phyloP scores from a whole-genome alignment of 2,888 invertebrate genomes.

The Polymixis flavicincta region DNA sequence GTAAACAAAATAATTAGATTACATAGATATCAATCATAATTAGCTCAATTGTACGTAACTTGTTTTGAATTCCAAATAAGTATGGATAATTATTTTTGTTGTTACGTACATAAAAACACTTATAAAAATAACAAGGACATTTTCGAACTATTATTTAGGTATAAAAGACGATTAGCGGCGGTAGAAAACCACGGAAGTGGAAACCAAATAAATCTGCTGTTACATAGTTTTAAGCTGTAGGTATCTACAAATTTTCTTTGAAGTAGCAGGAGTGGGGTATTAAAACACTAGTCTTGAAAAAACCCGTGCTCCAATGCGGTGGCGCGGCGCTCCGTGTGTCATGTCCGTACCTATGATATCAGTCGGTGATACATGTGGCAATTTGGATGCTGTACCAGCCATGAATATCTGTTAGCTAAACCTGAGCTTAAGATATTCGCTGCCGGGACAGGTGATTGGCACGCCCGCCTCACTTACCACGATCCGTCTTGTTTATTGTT shows the following conservation, averaged over 20 bases:
- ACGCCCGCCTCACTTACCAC: slow-evolving; percentile 41
- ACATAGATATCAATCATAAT: background rate
- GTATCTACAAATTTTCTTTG: slow-evolving; percentile 49
- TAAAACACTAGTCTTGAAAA: slow-evolving; percentile 51
- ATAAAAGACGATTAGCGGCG: slow-evolving; percentile 20
- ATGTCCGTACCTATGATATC: slow-evolving; percentile 31
- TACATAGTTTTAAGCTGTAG: slow-evolving; percentile 40
- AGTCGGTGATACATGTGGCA: slow-evolving; percentile 34
- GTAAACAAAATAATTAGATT: slow-evolving; percentile 1
- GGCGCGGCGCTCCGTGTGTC: slow-evolving; percentile 21
- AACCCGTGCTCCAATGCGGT: slow-evolving; percentile 41
- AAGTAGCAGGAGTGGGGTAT: slow-evolving; percentile 35
- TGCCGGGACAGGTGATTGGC: slow-evolving; percentile 56
- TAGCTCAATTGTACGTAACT: background rate
- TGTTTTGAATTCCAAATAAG: background rate
- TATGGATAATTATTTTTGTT: background rate
- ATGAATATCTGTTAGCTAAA: slow-evolving; percentile 58
- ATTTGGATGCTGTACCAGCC: slow-evolving; percentile 36
- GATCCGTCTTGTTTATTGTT: slow-evolving; percentile 61
- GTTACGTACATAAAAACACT: background rate
- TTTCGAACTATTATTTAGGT: slow-evolving; percentile 11
- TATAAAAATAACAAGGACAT: slow-evolving; percentile 39
- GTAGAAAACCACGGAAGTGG: slow-evolving; percentile 39
- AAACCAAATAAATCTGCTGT: slow-evolving; percentile 49
- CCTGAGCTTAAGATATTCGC: slow-evolving; percentile 60